These are phyloP conservation scores for Diorhabda sublineata DNA, from an alignment of 1,140 invertebrate genomes.

Conservation along the genomic window DNA sequence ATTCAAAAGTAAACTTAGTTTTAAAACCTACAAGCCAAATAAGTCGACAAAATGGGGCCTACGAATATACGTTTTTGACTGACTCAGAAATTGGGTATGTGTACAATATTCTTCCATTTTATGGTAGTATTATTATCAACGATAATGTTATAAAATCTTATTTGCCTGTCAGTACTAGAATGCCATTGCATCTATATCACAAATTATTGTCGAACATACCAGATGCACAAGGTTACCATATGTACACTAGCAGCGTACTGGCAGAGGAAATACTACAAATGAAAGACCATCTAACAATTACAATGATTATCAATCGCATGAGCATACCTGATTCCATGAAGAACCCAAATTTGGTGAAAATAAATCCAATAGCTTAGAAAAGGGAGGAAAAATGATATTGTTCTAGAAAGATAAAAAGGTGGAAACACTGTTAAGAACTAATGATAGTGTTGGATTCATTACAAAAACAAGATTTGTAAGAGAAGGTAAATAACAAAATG, in stretches of 20 bases:
- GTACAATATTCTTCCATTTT: neutral
- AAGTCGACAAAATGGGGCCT: neutral
- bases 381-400: neutral
- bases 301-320: neutral
- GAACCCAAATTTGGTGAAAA: neutral
- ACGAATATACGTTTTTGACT: neutral
- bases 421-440: neutral
- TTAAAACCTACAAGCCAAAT: neutral
- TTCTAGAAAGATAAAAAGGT: neutral
- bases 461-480: neutral
- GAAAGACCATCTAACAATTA: neutral
- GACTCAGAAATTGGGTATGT: neutral
- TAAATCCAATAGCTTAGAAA: neutral
- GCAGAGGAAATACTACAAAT: slow-evolving; percentile 1
- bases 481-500: neutral
- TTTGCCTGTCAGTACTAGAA: neutral
- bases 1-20: too few species aligned
- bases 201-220: neutral
- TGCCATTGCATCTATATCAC: neutral
- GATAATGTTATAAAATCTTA: neutral
- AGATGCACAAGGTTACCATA: slow-evolving; percentile 1
- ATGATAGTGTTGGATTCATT: neutral
- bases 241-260: neutral
- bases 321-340: neutral
- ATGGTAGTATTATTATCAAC: neutral